Base-by-base conservation (phyloP, 2,888 invertebrate genomes). In the Ceraclea dissimilis region DNA sequence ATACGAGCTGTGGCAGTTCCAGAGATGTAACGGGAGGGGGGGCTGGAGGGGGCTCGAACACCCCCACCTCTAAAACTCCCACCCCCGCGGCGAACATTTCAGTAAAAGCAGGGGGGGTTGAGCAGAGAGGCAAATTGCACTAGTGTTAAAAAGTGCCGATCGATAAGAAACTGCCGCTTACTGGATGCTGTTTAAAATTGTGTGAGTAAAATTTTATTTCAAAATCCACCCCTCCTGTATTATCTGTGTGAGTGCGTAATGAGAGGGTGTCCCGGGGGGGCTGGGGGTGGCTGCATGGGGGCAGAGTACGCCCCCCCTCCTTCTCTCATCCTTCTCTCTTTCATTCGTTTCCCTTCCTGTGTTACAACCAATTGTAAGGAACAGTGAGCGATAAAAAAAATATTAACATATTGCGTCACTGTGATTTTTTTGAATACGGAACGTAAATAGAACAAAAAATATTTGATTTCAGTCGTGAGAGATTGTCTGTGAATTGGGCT, bases 61-160 rank as follows among this genome's bases (percentile, higher is more conserved):
- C 60, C 59, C 60, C 44, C 56, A 59, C 57, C 61, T n/a, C n/a
- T n/a, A n/a, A n/a, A n/a, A 55, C 47, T 4, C 2, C 22, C 49
- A 19, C 49, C n/a, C 33, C 52, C 19, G 26, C 33, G 59, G 60
- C 58, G 64, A 63, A 64, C 64, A 64, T 64, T 48, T n/a, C n/a
- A n/a, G 56, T 39, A 33, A 26, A 39, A 60, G 55, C 56, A 48
- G 60, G 64, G 64, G 58, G 57, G 61, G 59, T 54, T 48, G 63
- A 66, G 67, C 68, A 68, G 69, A 68, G 69, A 61, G 61, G 61
- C 61, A 61, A 61, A 61, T 61, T 61, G 61, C 59, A 70, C 69
- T 71, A 70, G 78, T 75, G 78, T 78, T 79, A 79, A 79, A 79
- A 79, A 79, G 70, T 78, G 73, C 70, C 75, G 78, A 79, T 79